Percentiles rank a stretch among this genome's conserved stretches.
Evolutionary conservation across 37 sponge, comb jelly and placozoan species (phyloP).

Genomic region (Agelas oroides): DNA sequence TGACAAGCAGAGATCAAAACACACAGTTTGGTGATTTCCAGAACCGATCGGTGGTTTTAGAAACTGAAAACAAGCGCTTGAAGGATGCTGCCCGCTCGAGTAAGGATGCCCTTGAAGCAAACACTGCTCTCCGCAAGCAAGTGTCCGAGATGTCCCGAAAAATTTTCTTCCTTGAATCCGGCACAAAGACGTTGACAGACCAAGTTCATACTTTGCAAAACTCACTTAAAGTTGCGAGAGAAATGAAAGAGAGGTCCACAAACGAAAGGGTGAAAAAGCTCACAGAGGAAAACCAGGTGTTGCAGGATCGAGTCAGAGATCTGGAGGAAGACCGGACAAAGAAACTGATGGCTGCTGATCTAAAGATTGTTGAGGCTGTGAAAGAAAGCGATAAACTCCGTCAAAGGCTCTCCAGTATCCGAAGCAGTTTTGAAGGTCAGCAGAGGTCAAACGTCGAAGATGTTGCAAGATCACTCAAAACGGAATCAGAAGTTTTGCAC

Average conservation of each 20-base stretch:
- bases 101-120: not conserved
- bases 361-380: constrained; percentile 24
- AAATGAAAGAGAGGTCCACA: constrained; percentile 21
- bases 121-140: constrained; percentile 38
- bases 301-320: not conserved
- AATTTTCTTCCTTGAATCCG: constrained; percentile 49
- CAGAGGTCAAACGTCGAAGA: not conserved
- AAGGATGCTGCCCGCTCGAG: not conserved
- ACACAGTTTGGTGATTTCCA: constrained; percentile 21
- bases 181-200: constrained; percentile 35
- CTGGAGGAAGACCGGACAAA: constrained; percentile 29
- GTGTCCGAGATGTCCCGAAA: constrained; percentile 36
- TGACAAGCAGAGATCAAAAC: not conserved
- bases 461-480: not conserved
- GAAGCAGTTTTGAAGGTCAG: not conserved
- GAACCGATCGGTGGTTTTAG: constrained; percentile 7
- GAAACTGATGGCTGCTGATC: constrained; percentile 37
- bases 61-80: constrained; percentile 45
- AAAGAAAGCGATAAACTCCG: constrained; percentile 56
- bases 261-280: constrained; percentile 7
- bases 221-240: constrained; percentile 28
- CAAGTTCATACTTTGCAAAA: constrained; percentile 6
- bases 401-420: not conserved
- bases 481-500: not conserved
- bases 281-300: constrained; percentile 19